phyloP scores from a whole-genome alignment of 2,797 vertebrate genomes.

The Neopelma chrysocephalum region DNA sequence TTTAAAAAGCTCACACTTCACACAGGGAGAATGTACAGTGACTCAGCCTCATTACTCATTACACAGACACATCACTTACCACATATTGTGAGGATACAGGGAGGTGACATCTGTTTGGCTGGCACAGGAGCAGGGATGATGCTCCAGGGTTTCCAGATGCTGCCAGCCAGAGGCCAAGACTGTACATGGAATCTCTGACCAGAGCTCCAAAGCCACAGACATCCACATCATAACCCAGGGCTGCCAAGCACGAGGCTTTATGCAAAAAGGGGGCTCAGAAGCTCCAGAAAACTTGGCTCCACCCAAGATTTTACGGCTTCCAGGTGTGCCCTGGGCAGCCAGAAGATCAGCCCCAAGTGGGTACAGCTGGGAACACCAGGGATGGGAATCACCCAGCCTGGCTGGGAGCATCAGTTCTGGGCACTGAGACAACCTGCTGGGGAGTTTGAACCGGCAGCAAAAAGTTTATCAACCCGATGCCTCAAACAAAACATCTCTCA shows the following conservation, averaged over 20 bases:
- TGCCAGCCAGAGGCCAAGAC: background rate
- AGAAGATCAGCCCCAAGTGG: background rate
- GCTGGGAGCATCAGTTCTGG: too few relatives aligned
- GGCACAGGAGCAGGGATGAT: fast-evolving
- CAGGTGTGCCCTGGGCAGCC: background rate
- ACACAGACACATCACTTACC: background rate
- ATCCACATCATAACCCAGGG: fast-evolving
- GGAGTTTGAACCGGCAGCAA: too few relatives aligned
- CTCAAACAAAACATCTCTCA: background rate
- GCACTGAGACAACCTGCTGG: background rate
- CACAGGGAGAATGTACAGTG: fast-evolving
- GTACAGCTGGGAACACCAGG: background rate
- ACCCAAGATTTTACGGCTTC: background rate
- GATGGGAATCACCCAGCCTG: background rate
- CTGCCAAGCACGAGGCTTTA: fast-evolving
- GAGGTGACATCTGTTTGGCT: background rate
- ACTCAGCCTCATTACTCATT: background rate
- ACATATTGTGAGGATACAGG: fast-evolving
- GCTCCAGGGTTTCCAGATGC: background rate
- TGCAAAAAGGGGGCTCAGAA: fast-evolving
- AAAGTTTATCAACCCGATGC: background rate
- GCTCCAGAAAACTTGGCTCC: fast-evolving
- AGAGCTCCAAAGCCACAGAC: background rate
- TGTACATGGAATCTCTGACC: fast-evolving
- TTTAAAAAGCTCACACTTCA: background rate